These are phyloP conservation scores for Anastrepha obliqua DNA, from an alignment of 1,140 invertebrate genomes.

Conservation along the genomic window DNA sequence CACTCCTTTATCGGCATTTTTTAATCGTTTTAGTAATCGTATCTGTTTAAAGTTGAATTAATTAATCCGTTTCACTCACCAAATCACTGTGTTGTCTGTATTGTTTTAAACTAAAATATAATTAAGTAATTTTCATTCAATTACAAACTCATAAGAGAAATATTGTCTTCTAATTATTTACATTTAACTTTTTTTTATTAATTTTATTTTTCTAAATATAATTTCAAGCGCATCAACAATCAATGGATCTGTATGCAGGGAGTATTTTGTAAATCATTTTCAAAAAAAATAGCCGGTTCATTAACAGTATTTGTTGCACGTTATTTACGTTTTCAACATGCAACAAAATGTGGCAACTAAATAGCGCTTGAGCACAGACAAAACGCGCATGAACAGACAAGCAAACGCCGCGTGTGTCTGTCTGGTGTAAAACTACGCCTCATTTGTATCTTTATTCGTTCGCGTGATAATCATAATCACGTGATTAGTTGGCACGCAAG, in stretches of 20 bases:
- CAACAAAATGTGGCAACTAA: no score
- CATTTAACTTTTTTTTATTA: not conserved
- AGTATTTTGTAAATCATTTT: no score
- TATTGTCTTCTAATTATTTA: not conserved
- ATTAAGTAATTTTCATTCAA: not conserved
- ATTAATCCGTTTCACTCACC: constrained; percentile 21
- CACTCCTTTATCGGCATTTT: constrained; percentile 33
- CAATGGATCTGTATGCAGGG: no score
- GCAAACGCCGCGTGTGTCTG: no score
- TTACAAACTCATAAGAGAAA: not conserved
- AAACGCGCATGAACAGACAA: no score
- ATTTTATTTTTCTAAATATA: no score
- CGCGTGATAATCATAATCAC: constrained; percentile 46
- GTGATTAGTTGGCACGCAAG: constrained; percentile 25
- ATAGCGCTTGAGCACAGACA: no score
- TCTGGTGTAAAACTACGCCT: not conserved
- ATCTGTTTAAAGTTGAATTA: constrained; percentile 42
- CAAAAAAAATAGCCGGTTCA: no score
- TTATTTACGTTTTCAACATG: no score
- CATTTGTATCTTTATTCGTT: constrained; percentile 31
- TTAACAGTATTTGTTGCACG: no score
- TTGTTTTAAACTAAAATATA: constrained; percentile 3
- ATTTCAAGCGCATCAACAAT: no score
- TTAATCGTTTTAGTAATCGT: constrained; percentile 33
- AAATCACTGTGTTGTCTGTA: constrained; percentile 14